Conservation (phyloP, 2,888 invertebrate species). For the Athalia circularis region DNA sequence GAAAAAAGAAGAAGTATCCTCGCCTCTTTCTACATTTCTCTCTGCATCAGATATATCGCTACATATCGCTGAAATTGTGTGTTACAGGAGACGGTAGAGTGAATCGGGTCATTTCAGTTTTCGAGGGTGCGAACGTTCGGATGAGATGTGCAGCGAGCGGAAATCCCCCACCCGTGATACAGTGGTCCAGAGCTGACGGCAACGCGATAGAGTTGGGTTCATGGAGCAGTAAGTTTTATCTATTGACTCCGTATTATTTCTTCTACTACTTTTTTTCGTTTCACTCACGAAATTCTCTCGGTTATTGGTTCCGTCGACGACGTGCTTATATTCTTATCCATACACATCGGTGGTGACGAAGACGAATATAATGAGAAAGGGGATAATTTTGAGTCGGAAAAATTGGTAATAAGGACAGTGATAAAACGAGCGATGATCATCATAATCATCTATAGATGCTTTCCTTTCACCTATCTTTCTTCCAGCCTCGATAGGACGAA, state of each 20-base stretch:
- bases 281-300: neutral
- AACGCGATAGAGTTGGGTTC: constrained; percentile 79
- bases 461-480: neutral
- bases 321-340: no score
- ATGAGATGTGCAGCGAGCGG: constrained; percentile 89
- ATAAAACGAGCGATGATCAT: no score
- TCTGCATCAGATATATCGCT: neutral
- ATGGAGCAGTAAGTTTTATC: constrained; percentile 77
- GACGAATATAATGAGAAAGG: no score
- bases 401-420: no score
- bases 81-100: constrained; percentile 51
- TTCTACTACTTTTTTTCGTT: constrained; percentile 58
- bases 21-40: neutral
- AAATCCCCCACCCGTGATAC: constrained; percentile 84
- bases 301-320: neutral
- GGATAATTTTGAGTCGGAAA: no score
- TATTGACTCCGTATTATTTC: constrained; percentile 10
- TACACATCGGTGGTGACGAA: no score
- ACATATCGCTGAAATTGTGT: neutral
- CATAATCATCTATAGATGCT: no score
- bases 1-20: neutral
- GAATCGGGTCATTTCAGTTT: constrained; percentile 80
- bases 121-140: constrained; percentile 88
- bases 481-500: neutral
- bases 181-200: constrained; percentile 84